Conservation (phyloP, 2,888 invertebrate species). For the Hyppa rectilinea region DNA sequence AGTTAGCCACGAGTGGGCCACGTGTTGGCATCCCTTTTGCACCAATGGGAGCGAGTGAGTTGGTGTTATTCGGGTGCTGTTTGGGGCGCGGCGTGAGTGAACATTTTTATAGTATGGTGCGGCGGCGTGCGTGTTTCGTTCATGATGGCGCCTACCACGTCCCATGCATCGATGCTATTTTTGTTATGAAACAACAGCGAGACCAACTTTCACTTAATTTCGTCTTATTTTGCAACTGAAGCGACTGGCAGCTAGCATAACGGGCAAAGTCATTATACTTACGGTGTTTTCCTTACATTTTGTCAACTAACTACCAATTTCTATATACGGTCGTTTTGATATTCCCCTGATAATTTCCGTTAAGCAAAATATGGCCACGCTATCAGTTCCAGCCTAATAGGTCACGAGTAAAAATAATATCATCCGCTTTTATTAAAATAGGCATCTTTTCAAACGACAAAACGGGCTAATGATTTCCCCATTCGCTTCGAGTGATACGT, state of each 20-base stretch:
- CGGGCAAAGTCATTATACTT: constrained; percentile 26
- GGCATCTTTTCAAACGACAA: constrained; percentile 12
- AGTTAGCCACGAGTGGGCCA: constrained; percentile 74
- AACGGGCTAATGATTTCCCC: constrained; percentile 11
- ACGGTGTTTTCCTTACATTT: constrained; percentile 43
- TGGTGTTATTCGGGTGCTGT: constrained; percentile 52
- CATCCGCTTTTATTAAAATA: neutral
- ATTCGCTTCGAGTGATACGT: neutral
- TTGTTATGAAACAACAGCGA: constrained; percentile 71
- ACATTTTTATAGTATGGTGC: no score
- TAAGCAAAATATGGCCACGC: neutral
- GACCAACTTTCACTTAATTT: constrained; percentile 74
- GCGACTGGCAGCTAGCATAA: constrained; percentile 49
- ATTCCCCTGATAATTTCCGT: neutral
- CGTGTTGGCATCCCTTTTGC: constrained; percentile 69
- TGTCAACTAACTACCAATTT: constrained; percentile 4
- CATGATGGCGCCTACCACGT: constrained; percentile 49
- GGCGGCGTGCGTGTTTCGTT: constrained; percentile 56
- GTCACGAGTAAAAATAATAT: constrained; percentile 15
- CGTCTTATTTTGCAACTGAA: constrained; percentile 65
- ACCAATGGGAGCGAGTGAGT: constrained; percentile 66
- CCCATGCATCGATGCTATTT: constrained; percentile 67
- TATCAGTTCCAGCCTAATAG: neutral
- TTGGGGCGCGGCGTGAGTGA: constrained; percentile 60
- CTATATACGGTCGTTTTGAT: neutral